A percentile compares a stretch with the other conserved stretches of the same genome.
Evolutionary conservation across 2,113 vertebrate genomes (phyloP).

Genomic region (Rhinolophus ferrumequinum): DNA sequence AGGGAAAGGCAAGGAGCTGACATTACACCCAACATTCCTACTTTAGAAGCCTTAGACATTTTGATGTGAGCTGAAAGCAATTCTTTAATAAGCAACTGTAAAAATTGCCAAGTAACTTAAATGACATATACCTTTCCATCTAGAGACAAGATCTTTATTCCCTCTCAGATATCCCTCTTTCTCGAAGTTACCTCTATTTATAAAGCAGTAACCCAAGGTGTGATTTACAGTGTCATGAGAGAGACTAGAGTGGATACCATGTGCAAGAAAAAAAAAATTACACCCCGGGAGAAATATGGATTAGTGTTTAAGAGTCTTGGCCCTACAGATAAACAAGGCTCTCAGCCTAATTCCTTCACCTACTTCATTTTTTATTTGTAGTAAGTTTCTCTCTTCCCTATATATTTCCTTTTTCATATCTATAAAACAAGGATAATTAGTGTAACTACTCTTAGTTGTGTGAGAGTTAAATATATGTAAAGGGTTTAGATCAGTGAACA

Average conservation of each 20-base stretch:
- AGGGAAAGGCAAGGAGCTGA: too few species aligned
- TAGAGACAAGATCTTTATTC: not conserved
- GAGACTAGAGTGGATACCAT: not conserved
- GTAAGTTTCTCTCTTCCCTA: not conserved
- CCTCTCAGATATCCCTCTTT: not conserved
- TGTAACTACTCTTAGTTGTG: not conserved
- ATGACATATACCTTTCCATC: not conserved
- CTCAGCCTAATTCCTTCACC: not conserved
- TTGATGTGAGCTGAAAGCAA: conserved; percentile 9
- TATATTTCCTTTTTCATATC: not conserved
- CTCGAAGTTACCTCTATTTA: not conserved
- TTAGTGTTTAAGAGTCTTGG: not conserved
- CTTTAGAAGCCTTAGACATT: not conserved
- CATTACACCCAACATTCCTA: not conserved
- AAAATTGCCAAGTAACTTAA: not conserved
- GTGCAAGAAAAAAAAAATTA: not conserved
- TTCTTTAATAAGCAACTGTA: not conserved
- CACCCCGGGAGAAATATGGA: not conserved
- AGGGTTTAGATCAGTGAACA: not conserved
- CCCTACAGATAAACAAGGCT: not conserved
- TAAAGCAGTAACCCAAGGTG: not conserved
- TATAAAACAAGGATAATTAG: not conserved
- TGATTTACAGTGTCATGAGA: not conserved
- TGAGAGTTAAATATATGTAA: not conserved
- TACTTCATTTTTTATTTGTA: not conserved